phyloP scores from a whole-genome alignment of 1,140 invertebrate genomes.

The Belonocnema kinseyi region DNA sequence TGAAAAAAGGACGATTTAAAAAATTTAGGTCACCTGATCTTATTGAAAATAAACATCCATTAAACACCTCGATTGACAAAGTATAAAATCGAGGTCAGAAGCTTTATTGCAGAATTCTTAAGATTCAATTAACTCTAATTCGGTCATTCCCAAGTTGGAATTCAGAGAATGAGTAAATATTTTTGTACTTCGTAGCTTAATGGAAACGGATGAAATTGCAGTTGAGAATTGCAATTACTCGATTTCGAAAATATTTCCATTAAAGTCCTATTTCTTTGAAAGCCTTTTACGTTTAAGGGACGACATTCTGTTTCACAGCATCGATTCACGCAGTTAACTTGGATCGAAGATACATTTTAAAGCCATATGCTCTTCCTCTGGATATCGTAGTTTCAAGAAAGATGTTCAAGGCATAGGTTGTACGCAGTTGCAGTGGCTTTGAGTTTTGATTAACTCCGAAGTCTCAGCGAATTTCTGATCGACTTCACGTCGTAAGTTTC shows the following conservation, averaged over 20 bases:
- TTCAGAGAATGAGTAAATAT: neutral
- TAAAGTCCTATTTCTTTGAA: no score
- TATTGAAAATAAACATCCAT: no score
- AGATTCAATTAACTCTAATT: conserved; percentile 12
- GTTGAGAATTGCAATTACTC: neutral
- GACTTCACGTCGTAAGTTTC: neutral
- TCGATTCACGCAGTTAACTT: neutral
- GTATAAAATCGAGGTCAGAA: neutral
- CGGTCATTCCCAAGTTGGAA: neutral
- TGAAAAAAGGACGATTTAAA: no score
- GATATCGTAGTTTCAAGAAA: neutral
- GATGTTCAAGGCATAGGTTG: neutral
- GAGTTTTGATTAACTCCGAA: conserved; percentile 16
- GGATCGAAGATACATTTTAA: neutral
- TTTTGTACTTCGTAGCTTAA: neutral
- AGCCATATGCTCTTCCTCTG: neutral
- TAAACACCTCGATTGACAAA: neutral
- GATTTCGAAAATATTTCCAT: neutral
- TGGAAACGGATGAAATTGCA: neutral
- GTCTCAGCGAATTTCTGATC: neutral
- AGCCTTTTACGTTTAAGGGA: no score
- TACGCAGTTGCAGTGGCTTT: conserved; percentile 3
- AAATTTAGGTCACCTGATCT: no score
- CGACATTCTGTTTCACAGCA: neutral
- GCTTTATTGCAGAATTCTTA: neutral